Base-by-base conservation (phyloP, 2,888 invertebrate genomes). In the Ennomos erosarius region DNA sequence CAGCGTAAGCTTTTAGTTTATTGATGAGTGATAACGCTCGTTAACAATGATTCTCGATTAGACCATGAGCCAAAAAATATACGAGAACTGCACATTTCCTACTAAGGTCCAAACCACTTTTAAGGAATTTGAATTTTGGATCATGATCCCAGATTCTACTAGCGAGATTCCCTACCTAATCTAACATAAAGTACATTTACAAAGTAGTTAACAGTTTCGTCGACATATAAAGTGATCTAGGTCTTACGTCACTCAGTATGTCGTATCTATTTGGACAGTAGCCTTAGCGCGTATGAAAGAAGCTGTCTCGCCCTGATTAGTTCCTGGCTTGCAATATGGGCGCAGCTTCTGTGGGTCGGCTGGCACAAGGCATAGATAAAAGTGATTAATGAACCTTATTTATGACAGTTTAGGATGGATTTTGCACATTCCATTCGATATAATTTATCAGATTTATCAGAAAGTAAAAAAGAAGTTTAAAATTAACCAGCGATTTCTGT, bases 241-340 rank as follows among this genome's bases (percentile, higher is more conserved):
- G 26, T 26, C 26, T 26, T 26, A 26, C 26, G 26, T 4, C 26
- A 6, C 26, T 16, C 16, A 16, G 16, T 26, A 36, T 6, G 47
- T 26, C 10, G 35, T 12, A 11, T 13, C 12, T 50, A 40, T 36
- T 36, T 33, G 40, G 62, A 40, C 55, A 62, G 52, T 63, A 61
- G 55, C 44, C 11, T 33, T 52, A 26, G 52, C 49, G 64, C 59
- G 36, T 59, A 67, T 70, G 64, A 70, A 70, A 70, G 74, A 68
- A 56, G 64, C 70, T 65, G 76, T 73, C 73, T 67, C 64, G 79
- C 68, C 69, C 75, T 75, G 80, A 79, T 81, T 79, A 75, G 70
- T 66, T 68, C 65, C 59, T 58, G 34, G 54, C 67, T 26, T 39
- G 46, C 46, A 45, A 64, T 60, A 61, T 62, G 54, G 71, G 73